A percentile compares a stretch with the other conserved stretches of the same genome.
These are phyloP conservation scores for Seira sanloemensis DNA, from an alignment of 2,888 invertebrate species.

Conservation along the genomic window DNA sequence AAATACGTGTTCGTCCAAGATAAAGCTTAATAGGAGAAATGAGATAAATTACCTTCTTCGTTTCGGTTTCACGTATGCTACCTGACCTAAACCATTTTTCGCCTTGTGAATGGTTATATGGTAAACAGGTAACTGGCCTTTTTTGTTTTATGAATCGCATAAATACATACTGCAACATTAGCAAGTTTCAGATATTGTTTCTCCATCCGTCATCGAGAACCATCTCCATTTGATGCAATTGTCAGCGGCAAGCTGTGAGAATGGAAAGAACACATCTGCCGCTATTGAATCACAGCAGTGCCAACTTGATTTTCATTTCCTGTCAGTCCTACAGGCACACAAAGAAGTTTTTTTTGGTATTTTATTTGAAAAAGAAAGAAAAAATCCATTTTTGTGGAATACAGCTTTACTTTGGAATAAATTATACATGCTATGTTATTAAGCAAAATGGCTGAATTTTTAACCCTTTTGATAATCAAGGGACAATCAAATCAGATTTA, in stretches of 20 bases:
- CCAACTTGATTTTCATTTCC: slow-evolving; percentile 43
- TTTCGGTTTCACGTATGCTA: neutral
- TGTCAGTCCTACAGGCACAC: slow-evolving; percentile 15
- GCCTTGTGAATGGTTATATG: neutral
- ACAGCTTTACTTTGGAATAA: too few relatives aligned
- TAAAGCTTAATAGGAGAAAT: slow-evolving; percentile 16
- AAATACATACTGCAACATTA: too few relatives aligned
- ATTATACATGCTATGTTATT: too few relatives aligned
- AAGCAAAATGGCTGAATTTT: too few relatives aligned
- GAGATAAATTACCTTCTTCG: slow-evolving; percentile 26
- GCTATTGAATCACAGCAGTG: too few relatives aligned
- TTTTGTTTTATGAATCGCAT: too few relatives aligned
- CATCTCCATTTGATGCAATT: neutral
- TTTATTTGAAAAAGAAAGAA: neutral
- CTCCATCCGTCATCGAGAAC: too few relatives aligned
- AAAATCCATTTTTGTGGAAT: slow-evolving; percentile 14
- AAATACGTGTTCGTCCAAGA: slow-evolving; percentile 15
- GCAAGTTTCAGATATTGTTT: too few relatives aligned
- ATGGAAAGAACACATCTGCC: slow-evolving; percentile 33
- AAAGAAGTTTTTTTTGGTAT: neutral
- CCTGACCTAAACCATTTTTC: slow-evolving; percentile 37
- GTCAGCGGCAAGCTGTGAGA: neutral
- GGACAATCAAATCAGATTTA: neutral
- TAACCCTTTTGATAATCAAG: neutral
- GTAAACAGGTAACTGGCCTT: slow-evolving; percentile 55